A percentile compares a stretch with the other conserved stretches of the same genome.
Conservation (phyloP, 2,113 vertebrate genomes). For the Anser brachyrhynchus region DNA sequence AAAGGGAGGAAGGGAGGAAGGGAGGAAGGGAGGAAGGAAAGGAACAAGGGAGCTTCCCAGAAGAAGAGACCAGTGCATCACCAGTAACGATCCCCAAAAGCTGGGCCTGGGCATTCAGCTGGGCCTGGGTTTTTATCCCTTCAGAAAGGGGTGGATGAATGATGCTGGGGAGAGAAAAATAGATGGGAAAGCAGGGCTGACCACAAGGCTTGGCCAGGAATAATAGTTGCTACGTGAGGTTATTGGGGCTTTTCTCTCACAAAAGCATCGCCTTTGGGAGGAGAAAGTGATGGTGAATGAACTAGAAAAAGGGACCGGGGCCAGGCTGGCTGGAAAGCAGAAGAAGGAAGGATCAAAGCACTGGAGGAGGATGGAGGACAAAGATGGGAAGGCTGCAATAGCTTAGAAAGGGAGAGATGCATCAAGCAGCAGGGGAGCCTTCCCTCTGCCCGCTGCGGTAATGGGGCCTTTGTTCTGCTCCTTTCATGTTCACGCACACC, state of each 20-base stretch:
- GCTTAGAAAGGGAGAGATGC: constrained; percentile 35
- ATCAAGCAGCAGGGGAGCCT: constrained; percentile 67
- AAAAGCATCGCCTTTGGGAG: not conserved
- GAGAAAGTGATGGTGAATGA: not conserved
- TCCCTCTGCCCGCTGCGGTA: constrained; percentile 25
- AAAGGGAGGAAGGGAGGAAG: not conserved
- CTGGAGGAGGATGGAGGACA: constrained; percentile 46
- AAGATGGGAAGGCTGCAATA: constrained; percentile 21
- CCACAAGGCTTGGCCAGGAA: not conserved
- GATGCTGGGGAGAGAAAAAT: not conserved
- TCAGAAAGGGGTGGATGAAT: not conserved
- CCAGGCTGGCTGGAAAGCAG: constrained; percentile 1
- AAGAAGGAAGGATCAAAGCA: constrained; percentile 53
- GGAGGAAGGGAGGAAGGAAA: not conserved
- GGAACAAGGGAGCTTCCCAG: not conserved
- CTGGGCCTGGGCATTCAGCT: not conserved
- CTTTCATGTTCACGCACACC: constrained; percentile 58
- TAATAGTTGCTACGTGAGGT: accelerated
- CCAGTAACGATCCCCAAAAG: not conserved
- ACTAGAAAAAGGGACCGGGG: not conserved
- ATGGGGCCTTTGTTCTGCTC: constrained; percentile 67
- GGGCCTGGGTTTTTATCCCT: not conserved
- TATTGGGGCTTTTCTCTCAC: not conserved
- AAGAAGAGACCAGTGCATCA: not conserved
- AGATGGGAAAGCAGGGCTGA: not conserved